Percentiles rank a stretch among this genome's conserved stretches.
Evolutionary conservation across 30 jellyfish, hydroid and myxozoan genomes (phyloP).

Genomic region (Aurelia aurita): DNA sequence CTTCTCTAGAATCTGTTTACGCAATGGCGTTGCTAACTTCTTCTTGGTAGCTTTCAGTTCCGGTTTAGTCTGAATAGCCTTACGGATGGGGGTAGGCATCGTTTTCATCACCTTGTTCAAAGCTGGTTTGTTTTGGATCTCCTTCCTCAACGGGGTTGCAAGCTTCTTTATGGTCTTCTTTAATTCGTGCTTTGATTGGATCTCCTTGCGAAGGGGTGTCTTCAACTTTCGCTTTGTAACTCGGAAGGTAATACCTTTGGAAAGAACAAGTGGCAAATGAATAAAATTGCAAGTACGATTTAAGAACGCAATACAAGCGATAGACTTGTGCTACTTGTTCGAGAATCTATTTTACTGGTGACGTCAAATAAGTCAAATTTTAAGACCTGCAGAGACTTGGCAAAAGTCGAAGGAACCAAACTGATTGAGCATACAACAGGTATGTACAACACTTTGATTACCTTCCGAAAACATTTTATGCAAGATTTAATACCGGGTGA

Average conservation of each 20-base stretch:
- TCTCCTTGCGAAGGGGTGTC: conserved; percentile 58
- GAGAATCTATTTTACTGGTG: too few species aligned
- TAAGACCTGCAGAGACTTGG: too few species aligned
- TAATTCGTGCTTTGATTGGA: conserved; percentile 37
- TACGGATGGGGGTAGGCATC: conserved; percentile 44
- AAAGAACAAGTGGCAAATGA: too few species aligned
- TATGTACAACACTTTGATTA: too few species aligned
- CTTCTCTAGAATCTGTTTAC: conserved; percentile 28
- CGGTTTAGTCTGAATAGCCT: conserved; percentile 10
- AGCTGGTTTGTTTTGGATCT: conserved; percentile 17
- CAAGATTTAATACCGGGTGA: too few species aligned
- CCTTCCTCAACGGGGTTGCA: conserved; percentile 44
- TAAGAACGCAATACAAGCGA: too few species aligned
- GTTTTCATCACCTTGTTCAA: conserved; percentile 31
- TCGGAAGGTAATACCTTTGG: too few species aligned
- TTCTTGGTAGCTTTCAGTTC: conserved; percentile 35
- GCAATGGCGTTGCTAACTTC: conserved; percentile 62
- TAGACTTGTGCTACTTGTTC: too few species aligned
- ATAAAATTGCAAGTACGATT: neutral
- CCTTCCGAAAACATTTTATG: too few species aligned
- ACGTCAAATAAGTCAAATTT: too few species aligned
- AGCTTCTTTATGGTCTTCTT: conserved; percentile 13
- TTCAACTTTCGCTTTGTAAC: neutral
- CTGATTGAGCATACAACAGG: too few species aligned
- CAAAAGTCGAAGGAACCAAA: too few species aligned